phyloP scores from a whole-genome alignment of 1,140 invertebrate species.

The Lineus longissimus region DNA sequence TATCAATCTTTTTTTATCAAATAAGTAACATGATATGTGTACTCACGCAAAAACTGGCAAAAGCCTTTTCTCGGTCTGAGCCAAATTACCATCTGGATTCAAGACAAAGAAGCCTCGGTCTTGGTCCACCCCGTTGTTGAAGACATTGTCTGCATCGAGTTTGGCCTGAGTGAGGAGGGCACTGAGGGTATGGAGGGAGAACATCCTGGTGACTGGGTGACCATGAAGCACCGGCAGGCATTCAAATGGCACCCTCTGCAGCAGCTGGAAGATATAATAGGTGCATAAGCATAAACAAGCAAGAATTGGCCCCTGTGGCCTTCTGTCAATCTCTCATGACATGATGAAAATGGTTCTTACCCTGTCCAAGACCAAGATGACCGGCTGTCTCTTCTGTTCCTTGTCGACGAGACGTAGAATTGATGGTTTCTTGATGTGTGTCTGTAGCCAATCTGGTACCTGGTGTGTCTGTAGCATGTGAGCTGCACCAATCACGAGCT shows the following conservation, averaged over 20 bases:
- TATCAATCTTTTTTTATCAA: too few relatives aligned
- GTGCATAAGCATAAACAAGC: slow-evolving; percentile 17
- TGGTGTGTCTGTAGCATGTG: too few relatives aligned
- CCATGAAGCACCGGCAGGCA: slow-evolving; percentile 61
- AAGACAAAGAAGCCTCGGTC: slow-evolving; percentile 62
- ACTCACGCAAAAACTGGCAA: slow-evolving; percentile 20
- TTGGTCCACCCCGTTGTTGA: slow-evolving; percentile 57
- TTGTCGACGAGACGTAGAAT: too few relatives aligned
- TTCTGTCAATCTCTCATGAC: background rate
- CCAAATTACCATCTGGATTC: slow-evolving; percentile 68
- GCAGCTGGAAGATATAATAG: too few relatives aligned
- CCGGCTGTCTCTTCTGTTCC: slow-evolving; percentile 20
- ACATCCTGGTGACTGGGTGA: slow-evolving; percentile 67
- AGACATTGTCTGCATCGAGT: slow-evolving; percentile 51
- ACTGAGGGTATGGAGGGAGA: slow-evolving; percentile 68
- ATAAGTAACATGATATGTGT: too few relatives aligned
- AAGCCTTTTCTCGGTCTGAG: slow-evolving; percentile 66
- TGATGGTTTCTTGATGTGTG: too few relatives aligned
- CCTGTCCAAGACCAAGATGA: slow-evolving; percentile 45
- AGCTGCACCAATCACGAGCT: too few relatives aligned
- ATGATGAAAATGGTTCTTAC: slow-evolving; percentile 21
- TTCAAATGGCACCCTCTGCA: slow-evolving; percentile 75
- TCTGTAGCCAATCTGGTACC: too few relatives aligned
- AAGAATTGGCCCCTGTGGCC: too few relatives aligned
- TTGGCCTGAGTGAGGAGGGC: slow-evolving; percentile 57